Conservation (phyloP, 2,113 vertebrate genomes). For the Montifringilla adamsi region DNA sequence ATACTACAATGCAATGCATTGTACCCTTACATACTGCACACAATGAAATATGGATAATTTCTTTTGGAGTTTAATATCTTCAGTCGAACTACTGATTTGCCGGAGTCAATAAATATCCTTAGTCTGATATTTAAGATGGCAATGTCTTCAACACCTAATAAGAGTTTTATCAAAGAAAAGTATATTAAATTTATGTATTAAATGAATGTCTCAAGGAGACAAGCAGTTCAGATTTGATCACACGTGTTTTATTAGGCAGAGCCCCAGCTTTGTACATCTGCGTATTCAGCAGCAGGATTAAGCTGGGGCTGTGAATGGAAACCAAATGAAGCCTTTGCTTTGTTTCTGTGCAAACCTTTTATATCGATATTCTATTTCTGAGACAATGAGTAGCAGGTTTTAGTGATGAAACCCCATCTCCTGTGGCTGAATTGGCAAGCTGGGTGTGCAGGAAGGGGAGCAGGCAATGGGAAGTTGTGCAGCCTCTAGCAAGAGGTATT, state of each 20-base stretch:
- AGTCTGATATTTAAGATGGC: slow-evolving; percentile 28
- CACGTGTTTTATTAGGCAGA: slow-evolving; percentile 4
- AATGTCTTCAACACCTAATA: slow-evolving; percentile 2
- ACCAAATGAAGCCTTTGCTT: not conserved
- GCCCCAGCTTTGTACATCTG: not conserved
- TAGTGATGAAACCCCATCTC: not conserved
- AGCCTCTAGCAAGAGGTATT: not conserved
- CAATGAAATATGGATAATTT: not conserved
- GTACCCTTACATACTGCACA: not conserved
- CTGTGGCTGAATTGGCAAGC: not conserved
- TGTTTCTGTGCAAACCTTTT: not conserved
- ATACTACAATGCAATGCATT: not conserved
- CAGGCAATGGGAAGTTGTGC: not conserved
- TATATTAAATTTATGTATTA: slow-evolving; percentile 45
- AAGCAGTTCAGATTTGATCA: slow-evolving; percentile 46
- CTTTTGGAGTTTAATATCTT: slow-evolving; percentile 4
- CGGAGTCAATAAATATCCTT: slow-evolving; percentile 16
- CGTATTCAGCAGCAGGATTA: not conserved
- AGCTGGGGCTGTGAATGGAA: not conserved
- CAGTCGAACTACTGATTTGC: not conserved
- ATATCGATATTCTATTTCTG: not conserved
- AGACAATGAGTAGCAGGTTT: not conserved
- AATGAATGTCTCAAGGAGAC: slow-evolving; percentile 16
- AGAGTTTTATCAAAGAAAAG: slow-evolving; percentile 37
- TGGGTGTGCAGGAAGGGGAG: not conserved